Base-by-base conservation (phyloP, 2,888 invertebrate genomes). In the Desoria tigrina region DNA sequence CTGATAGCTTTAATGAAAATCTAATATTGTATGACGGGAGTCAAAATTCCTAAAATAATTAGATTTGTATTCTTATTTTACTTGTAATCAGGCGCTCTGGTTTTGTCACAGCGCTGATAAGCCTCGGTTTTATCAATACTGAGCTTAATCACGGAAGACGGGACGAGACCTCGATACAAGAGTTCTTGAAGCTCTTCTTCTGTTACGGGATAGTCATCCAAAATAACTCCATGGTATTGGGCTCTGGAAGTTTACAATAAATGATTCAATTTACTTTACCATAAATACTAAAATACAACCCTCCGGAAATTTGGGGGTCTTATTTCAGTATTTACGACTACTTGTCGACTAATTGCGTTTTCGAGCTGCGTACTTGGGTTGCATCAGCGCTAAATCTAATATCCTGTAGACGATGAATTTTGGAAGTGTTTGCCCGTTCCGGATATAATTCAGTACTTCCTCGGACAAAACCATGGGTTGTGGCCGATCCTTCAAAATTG, bases 191-290 rank as follows among this genome's bases (percentile, higher is more conserved):
- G 42, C 16, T 73, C 67, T 6, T 66, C 63, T 11, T 63, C 59
- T 14, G 61, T 59, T 14, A 66, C 23, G 11, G 75, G 75, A 50
- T 68, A 73, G 42, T 72, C 71, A 54, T 75, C 75, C 57, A 73
- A 72, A n/a, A 75, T 68, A 2, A 66, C 54, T 23, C 75, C 75
- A 45, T 69, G 69, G 51, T 61, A 60, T 53, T 75, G 75, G 11
- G 73, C 72, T 42, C 71, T 73, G 21, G 2, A 57, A 32, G 32
- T 21, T 63, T 23, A 61, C 27, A 14, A 56, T 18, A 9, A 32
- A 32, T 32, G 32, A 32, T 32, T 32, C 4, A 32, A 32, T 32
- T 7, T 32, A 37, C 14, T 28, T n/a, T 54, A 11, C n/a, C 39
- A 11, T n/a, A 24, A 37, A 42, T 24, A 23, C 16, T 23, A 49